A percentile compares a stretch with the other conserved stretches of the same genome.
These are phyloP conservation scores for Zaprionus taronus DNA, from an alignment of 1,140 invertebrate genomes.

Conservation along the genomic window DNA sequence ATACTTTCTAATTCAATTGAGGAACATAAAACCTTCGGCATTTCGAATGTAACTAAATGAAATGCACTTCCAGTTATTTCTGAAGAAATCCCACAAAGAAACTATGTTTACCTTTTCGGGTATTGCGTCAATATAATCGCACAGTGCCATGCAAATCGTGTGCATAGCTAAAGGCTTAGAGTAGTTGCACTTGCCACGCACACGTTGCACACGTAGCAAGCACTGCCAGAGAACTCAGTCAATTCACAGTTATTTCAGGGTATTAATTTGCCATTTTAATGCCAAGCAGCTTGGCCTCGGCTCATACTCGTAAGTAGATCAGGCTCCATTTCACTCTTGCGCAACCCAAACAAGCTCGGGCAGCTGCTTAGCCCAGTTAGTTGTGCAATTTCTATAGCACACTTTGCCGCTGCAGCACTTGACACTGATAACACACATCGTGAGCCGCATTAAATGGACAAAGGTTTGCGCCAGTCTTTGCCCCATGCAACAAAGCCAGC, in stretches of 20 bases:
- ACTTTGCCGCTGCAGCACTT: conserved; percentile 72
- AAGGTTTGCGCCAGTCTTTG: conserved; percentile 44
- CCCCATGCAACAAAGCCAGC: conserved; percentile 54
- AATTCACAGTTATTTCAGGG: conserved; percentile 1
- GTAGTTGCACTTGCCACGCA: background rate
- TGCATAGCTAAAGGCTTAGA: background rate
- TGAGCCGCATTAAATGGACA: conserved; percentile 76
- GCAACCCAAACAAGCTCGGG: background rate
- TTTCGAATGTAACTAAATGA: background rate
- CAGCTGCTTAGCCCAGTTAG: conserved; percentile 60
- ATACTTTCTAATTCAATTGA: too few species aligned
- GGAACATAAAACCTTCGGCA: too few species aligned
- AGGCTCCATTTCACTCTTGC: conserved; percentile 23
- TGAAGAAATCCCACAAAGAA: background rate
- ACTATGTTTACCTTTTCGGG: background rate
- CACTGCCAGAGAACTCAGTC: background rate
- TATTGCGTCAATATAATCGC: background rate
- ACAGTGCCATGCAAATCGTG: background rate
- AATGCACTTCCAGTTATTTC: background rate
- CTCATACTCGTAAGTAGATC: conserved; percentile 28
- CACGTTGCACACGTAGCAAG: background rate
- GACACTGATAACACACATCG: conserved; percentile 82
- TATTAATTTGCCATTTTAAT: conserved; percentile 8
- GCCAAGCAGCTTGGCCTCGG: conserved; percentile 1
- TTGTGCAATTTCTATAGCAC: conserved; percentile 63